Evolutionary conservation across 2,797 vertebrate genomes (phyloP), one percentile per base, ranked within the genome.

Genomic region (Tympanoctomys barrerae): DNA sequence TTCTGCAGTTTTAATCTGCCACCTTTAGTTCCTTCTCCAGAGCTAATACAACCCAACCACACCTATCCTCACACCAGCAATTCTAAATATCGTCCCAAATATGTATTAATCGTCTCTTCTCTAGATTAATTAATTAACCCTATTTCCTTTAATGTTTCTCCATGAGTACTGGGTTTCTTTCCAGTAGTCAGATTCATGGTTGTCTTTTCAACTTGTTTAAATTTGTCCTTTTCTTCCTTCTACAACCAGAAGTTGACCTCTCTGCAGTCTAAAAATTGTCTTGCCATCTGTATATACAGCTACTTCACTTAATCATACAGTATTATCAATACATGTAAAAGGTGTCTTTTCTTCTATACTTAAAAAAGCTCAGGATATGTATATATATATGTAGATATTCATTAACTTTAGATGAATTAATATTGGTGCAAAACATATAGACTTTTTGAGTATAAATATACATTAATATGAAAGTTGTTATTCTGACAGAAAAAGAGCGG

Each of bases 371-470:
- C 62, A 88, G 90, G 75, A 73, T 31, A 64, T 52, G 84, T 68
- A 84, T 77, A 54, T 62, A 66, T 81, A 89, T 90, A 33, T 82
- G 64, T 86, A 80, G 81, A 90, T 66, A 42, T 24, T 49, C n/a
- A 77, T 87, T 96, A 87, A 91, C 89, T 97, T 92, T 94, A 94
- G 62, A 91, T 96, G 28, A 91, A 79, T 90, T 96, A 83, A 89
- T 90, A 95, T 89, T 94, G 68, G 82, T 90, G 36, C 75, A 90
- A 95, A 95, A 46, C 73, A 9, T 73, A 75, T 46, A 87, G 78
- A 83, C 10, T n/a, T 92, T 95, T 95, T 95, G 66, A 90, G 90
- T 84, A 39, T 66, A 89, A 94, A 89, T 84, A 77, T 19, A 90
- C 24, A 57, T 8, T 92, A 94, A 94, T 82, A 95, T 61, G 83